Evolutionary conservation across 1,140 invertebrate genomes (phyloP).

Genomic region (Drosophila bipectinata): DNA sequence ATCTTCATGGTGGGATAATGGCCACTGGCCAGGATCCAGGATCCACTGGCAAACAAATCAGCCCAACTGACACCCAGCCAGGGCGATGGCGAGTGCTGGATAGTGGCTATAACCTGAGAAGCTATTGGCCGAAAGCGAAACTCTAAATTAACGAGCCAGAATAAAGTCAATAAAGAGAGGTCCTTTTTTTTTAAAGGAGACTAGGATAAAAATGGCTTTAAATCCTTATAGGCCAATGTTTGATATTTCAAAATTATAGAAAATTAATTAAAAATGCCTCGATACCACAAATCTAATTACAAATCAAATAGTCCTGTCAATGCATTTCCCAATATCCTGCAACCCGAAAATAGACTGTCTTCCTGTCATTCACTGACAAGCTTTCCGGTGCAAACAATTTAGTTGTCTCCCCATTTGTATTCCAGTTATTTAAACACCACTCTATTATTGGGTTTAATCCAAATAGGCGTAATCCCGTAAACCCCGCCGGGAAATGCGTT

Average conservation of each 20-base stretch:
- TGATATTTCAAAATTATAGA: too few species aligned
- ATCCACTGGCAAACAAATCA: conserved; percentile 16
- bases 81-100: background rate
- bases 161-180: background rate
- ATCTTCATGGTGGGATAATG: conserved; percentile 11
- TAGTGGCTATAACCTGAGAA: background rate
- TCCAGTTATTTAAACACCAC: background rate
- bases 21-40: conserved; percentile 1
- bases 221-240: too few species aligned
- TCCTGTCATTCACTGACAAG: background rate
- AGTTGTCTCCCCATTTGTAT: background rate
- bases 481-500: background rate
- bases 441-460: background rate
- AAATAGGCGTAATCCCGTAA: background rate
- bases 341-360: background rate
- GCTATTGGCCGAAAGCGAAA: background rate
- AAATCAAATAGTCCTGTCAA: too few species aligned
- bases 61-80: conserved; percentile 14
- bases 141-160: background rate
- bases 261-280: too few species aligned
- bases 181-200: background rate
- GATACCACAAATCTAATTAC: too few species aligned
- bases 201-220: too few species aligned
- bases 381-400: background rate
- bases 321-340: background rate